These are phyloP conservation scores for Onychomys torridus DNA, from an alignment of 2,797 vertebrate genomes.

Conservation along the genomic window DNA sequence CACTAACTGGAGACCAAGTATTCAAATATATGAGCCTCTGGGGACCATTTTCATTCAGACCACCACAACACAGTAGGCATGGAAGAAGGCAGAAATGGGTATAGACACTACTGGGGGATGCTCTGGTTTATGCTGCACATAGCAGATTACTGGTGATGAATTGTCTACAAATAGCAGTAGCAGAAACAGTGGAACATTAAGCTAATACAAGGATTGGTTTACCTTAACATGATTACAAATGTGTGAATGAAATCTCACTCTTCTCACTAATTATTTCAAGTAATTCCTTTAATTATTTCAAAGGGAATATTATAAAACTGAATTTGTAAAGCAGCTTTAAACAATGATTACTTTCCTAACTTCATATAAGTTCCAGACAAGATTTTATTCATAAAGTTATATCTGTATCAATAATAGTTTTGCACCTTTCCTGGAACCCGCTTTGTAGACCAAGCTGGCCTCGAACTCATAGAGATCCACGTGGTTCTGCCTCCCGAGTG, in stretches of 20 bases:
- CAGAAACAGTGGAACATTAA: not conserved
- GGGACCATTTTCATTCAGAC: not conserved
- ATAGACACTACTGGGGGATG: not conserved
- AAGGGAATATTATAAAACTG: not conserved
- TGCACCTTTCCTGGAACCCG: no score
- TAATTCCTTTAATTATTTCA: not conserved
- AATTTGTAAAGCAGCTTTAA: constrained; percentile 38
- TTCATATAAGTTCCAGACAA: not conserved
- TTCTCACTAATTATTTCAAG: not conserved
- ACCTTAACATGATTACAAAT: constrained; percentile 14
- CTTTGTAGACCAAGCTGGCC: no score
- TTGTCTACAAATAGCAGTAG: not conserved
- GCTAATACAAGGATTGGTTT: not conserved
- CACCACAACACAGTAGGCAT: not conserved
- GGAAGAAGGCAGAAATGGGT: not conserved
- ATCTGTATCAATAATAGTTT: not conserved
- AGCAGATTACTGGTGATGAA: not conserved
- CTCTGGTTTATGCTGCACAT: not conserved
- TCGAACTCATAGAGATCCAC: no score
- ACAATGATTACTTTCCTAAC: constrained; percentile 16
- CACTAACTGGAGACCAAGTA: not conserved
- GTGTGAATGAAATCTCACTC: not conserved
- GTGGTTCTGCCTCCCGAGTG: no score
- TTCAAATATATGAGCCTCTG: not conserved
- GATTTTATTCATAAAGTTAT: constrained; percentile 16